Evolutionary conservation across 1,140 invertebrate genomes (phyloP).

Genomic region (Lanistes nyassanus): DNA sequence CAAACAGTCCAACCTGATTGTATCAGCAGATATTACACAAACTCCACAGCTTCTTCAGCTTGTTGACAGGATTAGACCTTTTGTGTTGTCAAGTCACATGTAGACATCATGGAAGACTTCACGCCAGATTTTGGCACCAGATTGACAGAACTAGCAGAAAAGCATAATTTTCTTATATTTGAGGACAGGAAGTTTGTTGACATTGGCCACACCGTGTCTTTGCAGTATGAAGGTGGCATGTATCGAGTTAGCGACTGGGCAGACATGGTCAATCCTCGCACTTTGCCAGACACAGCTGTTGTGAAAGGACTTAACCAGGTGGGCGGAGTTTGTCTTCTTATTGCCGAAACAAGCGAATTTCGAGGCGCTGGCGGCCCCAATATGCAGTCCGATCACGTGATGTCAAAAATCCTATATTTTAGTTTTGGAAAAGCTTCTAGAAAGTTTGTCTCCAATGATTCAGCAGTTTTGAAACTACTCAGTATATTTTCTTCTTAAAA

Average conservation of each 20-base stretch:
- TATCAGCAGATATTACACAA: conserved; percentile 82
- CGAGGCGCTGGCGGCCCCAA: too few relatives aligned
- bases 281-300: conserved; percentile 84
- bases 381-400: too few relatives aligned
- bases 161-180: conserved; percentile 89
- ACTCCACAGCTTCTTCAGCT: conserved; percentile 75
- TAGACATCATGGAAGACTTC: conserved; percentile 89
- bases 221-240: conserved; percentile 83
- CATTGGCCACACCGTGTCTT: conserved; percentile 90
- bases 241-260: conserved; percentile 88
- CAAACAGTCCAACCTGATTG: conserved; percentile 88
- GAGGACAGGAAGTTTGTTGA: conserved; percentile 98
- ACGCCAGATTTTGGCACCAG: conserved; percentile 72
- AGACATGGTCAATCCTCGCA: conserved; percentile 89
- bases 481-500: too few relatives aligned
- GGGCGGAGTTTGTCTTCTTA: conserved; percentile 63
- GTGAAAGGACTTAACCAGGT: conserved; percentile 78
- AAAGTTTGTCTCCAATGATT: too few relatives aligned
- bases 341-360: too few relatives aligned
- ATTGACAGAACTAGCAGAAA: conserved; percentile 77
- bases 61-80: conserved; percentile 78
- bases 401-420: too few relatives aligned
- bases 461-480: too few relatives aligned
- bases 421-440: too few relatives aligned
- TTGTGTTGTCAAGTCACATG: conserved; percentile 89